Conservation (phyloP, 2,888 invertebrate species). For the Gryllus longicercus region DNA sequence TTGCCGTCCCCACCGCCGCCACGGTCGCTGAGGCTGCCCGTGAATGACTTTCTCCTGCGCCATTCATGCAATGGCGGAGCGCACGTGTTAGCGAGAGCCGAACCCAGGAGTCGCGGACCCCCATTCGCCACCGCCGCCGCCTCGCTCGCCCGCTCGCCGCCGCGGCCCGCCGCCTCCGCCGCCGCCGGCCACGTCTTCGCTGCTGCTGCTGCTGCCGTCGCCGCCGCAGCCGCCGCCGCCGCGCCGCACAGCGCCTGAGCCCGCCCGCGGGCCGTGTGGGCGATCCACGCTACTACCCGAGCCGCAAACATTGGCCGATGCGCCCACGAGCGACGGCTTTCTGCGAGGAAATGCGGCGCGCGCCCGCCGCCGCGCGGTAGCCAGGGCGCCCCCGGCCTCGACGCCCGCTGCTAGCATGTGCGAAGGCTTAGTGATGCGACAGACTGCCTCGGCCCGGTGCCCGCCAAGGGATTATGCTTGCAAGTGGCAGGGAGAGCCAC, state of each 20-base stretch:
- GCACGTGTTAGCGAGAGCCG: not conserved
- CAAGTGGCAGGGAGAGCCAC: constrained; percentile 17
- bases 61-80: not conserved
- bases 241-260: not conserved
- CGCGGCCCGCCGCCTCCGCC: not conserved
- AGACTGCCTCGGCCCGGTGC: not conserved
- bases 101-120: not conserved
- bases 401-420: constrained; percentile 48
- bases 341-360: constrained; percentile 42
- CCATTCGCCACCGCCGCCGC: too few species aligned
- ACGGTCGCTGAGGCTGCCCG: not conserved
- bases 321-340: constrained; percentile 26
- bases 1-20: not conserved
- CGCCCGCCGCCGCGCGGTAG: constrained; percentile 28
- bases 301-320: constrained; percentile 19
- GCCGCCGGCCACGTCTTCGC: not conserved
- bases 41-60: constrained; percentile 10
- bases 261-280: constrained; percentile 17
- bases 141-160: not conserved
- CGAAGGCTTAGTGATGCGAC: not conserved
- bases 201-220: not conserved
- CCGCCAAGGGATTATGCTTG: not conserved
- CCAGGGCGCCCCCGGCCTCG: constrained; percentile 45
- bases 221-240: too few species aligned
- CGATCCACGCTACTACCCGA: constrained; percentile 11